Conservation (phyloP, 2,888 invertebrate species). For the Eremobia ochroleuca region DNA sequence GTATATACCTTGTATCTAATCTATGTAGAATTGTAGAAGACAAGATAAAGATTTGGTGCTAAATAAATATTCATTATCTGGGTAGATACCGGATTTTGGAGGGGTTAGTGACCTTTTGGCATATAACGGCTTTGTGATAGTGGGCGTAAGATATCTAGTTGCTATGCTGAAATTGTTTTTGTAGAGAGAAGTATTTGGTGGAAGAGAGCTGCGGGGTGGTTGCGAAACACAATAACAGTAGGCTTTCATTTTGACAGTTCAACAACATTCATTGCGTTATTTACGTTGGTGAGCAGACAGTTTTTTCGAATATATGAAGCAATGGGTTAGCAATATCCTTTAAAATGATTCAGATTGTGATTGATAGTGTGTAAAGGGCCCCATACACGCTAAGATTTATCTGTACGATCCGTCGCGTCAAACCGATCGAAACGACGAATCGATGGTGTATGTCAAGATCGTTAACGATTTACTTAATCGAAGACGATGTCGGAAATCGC, state of each 20-base stretch:
- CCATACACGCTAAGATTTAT: too few species aligned
- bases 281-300: not conserved
- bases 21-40: conserved; percentile 39
- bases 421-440: too few species aligned
- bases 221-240: too few species aligned
- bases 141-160: not conserved
- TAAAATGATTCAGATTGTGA: not conserved
- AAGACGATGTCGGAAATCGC: too few species aligned
- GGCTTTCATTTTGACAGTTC: not conserved
- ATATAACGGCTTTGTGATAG: conserved; percentile 19
- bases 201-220: too few species aligned
- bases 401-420: too few species aligned
- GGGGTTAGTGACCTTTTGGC: conserved; percentile 48
- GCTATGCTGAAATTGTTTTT: conserved; percentile 13
- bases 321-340: not conserved
- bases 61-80: conserved; percentile 58
- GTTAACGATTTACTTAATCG: too few species aligned
- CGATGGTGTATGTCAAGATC: too few species aligned
- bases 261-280: not conserved
- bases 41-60: conserved; percentile 58
- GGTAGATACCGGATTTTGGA: conserved; percentile 23
- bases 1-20: conserved; percentile 53
- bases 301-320: not conserved
- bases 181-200: not conserved
- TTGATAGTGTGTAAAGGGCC: not conserved